Conservation (phyloP, 2,888 invertebrate species). For the Acronicta psi region DNA sequence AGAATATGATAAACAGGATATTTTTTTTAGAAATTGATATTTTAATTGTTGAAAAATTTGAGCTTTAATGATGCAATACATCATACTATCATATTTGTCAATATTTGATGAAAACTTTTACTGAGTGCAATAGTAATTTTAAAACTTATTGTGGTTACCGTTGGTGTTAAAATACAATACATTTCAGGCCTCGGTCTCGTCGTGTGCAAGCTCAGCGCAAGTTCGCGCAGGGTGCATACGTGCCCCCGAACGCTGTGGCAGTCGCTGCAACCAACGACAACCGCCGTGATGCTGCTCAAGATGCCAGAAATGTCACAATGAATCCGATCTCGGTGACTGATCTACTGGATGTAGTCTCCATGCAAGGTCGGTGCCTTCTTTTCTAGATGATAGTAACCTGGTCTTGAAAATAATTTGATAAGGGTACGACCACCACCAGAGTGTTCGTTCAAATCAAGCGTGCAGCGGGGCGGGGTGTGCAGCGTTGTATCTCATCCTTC, state of each 20-base stretch:
- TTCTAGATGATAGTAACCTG: neutral
- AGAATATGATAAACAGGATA: too few species aligned
- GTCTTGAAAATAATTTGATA: too few species aligned
- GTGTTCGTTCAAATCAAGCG: too few species aligned
- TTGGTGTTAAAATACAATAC: neutral
- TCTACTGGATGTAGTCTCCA: constrained; percentile 59
- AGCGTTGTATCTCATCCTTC: too few species aligned
- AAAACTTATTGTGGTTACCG: neutral
- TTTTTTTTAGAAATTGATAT: too few species aligned
- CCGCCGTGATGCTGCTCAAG: constrained; percentile 16
- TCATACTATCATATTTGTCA: neutral
- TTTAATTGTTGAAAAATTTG: too few species aligned
- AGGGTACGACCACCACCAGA: too few species aligned
- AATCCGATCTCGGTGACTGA: constrained; percentile 34
- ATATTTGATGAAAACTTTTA: neutral
- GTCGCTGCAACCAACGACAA: constrained; percentile 1
- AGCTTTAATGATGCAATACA: neutral
- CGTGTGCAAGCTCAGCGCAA: constrained; percentile 70
- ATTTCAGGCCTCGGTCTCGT: constrained; percentile 34
- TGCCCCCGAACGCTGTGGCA: constrained; percentile 47
- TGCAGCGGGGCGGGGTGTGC: too few species aligned
- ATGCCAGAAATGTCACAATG: constrained; percentile 15
- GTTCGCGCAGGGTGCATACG: constrained; percentile 69
- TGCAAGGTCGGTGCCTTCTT: constrained; percentile 58
- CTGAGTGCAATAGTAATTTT: neutral